Percentiles rank a stretch among this genome's conserved stretches.
phyloP scores from a whole-genome alignment of 2,797 vertebrate species.

The Silurus aristotelis region DNA sequence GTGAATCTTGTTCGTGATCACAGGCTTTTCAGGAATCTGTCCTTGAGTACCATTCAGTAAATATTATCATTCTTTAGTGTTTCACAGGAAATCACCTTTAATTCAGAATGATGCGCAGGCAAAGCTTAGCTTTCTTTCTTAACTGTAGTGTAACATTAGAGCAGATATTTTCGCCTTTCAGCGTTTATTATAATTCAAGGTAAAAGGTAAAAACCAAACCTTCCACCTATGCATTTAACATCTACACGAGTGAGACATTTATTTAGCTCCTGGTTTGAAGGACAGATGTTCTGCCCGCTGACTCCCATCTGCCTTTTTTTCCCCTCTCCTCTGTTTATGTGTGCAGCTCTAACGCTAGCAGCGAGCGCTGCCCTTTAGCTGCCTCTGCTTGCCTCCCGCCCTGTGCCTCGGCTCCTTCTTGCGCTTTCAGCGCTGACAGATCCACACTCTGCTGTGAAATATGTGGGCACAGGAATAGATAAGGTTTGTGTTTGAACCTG shows the following conservation, averaged over 20 bases:
- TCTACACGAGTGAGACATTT: slow-evolving; percentile 57
- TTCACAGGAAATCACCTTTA: not conserved
- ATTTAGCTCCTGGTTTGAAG: slow-evolving; percentile 57
- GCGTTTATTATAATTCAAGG: slow-evolving; percentile 48
- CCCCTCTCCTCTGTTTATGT: slow-evolving; percentile 37
- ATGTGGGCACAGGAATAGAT: slow-evolving; percentile 25
- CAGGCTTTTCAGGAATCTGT: slow-evolving; percentile 57
- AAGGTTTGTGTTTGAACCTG: slow-evolving; percentile 39
- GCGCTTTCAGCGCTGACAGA: slow-evolving; percentile 25
- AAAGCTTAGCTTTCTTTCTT: slow-evolving; percentile 13
- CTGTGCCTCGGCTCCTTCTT: slow-evolving; percentile 16
- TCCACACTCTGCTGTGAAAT: slow-evolving; percentile 38
- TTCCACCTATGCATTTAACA: slow-evolving; percentile 49
- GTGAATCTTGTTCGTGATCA: slow-evolving; percentile 62
- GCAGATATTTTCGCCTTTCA: slow-evolving; percentile 28
- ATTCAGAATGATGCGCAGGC: not conserved
- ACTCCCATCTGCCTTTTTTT: slow-evolving; percentile 60
- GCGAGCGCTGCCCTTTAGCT: slow-evolving; percentile 52
- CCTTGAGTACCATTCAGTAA: slow-evolving; percentile 40
- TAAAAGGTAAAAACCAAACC: slow-evolving; percentile 42
- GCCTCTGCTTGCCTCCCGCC: slow-evolving; percentile 21
- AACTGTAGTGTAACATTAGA: slow-evolving; percentile 35
- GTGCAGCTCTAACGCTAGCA: slow-evolving; percentile 50
- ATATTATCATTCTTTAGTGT: slow-evolving; percentile 13
- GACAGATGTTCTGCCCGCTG: slow-evolving; percentile 63